Evolutionary conservation across 2,797 vertebrate genomes (phyloP), one percentile per base, ranked within the genome.

Genomic region (Aldrovandia affinis): DNA sequence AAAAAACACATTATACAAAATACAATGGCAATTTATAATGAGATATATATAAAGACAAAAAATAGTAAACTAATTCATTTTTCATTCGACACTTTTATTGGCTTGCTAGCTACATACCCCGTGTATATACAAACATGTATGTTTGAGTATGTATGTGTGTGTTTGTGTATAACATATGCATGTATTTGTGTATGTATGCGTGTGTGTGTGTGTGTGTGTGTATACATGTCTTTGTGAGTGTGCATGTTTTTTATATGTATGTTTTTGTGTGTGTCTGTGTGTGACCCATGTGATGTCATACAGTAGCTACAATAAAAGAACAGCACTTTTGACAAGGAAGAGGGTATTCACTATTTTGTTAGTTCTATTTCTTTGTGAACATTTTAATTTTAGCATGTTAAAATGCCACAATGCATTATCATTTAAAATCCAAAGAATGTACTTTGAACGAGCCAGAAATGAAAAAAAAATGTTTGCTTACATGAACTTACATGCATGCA

Each of bases 1-100:
- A 82, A 82, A 85, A 78, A 68, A 75, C 50, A 81, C 42, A 65
- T 82, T 63, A 75, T 68, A 85, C 55, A 85, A 85, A 85, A 85
- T 85, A 85, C 80, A 85, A 30, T 63, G 73, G 9, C 73, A 85
- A 44, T 78, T 82, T 65, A 82, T 42, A 78, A 36, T 3, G 36
- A 61, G 82, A 59, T 25, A 70, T 33, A 79, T 42, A 82, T 55
- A 39, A 77, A 68, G 61, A 25, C 50, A 78, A 82, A 54, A 81
- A 75, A 85, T 10, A 85, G 39, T 39, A 84, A 25, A 14, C 30
- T 70, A 39, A 70, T 80, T 80, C 61, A 65, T 54, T 80, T 84
- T 33, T 65, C 33, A 83, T 63, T 63, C 68, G 28, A 36, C 77
- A 50, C 4, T 47, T 73, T 73, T 33, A 39, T 59, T 81, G 79